Evolutionary conservation across 2,888 invertebrate genomes (phyloP), one percentile per base, ranked within the genome.

Genomic region (Sclerodermus sp.): DNA sequence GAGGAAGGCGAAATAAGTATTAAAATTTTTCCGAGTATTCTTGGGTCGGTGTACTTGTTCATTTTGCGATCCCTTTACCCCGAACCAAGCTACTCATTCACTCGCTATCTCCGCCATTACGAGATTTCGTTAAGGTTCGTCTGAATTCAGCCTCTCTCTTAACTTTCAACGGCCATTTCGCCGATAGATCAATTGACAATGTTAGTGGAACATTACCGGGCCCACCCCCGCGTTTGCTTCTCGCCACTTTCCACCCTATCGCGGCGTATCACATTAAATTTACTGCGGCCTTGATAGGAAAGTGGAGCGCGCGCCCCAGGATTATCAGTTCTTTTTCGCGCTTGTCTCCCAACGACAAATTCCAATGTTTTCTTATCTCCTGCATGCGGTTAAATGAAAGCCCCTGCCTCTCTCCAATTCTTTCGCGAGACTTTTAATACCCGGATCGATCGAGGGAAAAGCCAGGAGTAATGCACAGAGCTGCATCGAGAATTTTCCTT

Each of bases 111-210:
- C 55, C 51, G 57, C 68, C 69, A 71, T 72, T 71, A 73, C 67
- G 57, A 66, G 72, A 70, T 71, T 73, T 73, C 64, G 70, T 70
- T 69, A 66, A 62, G 60, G 62, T 58, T 51, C 54, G 48, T 53
- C 15, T 56, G 59, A 66, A 69, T 68, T 58, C 60, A 46, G 39
- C 51, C 47, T 49, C 51, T 45, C 42, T 43, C 48, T 41, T 32
- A 42, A 48, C 49, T 51, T 45, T 43, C 45, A 43, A 53, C 51
- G 49, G 40, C 44, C 52, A 45, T 49, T 60, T 58, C 57, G 47
- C 62, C 69, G 70, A 71, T 72, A 72, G 71, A 73, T 74, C 73
- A 70, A 73, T 71, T 65, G 70, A 64, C 62, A 64, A 64, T 64
- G 66, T 68, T 71, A 67, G 55, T 62, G 56, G 62, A 56, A 54